Conservation (phyloP, 1,140 invertebrate species). For the Frieseomelitta varia region DNA sequence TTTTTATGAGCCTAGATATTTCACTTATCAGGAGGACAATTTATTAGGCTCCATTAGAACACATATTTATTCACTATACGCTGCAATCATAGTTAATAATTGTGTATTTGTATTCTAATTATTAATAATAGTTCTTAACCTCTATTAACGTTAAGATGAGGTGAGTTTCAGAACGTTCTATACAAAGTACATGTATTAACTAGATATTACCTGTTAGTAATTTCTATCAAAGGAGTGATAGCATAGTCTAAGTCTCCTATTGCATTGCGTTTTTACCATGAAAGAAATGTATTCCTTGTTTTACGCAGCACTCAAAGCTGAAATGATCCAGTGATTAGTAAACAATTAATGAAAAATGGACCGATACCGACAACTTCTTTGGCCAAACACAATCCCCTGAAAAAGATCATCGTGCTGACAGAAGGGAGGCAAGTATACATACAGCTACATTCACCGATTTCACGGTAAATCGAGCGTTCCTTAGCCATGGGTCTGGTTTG, state of each 20-base stretch:
- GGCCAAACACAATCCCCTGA: constrained; percentile 26
- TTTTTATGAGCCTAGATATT: too few species aligned
- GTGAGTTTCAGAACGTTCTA: not conserved
- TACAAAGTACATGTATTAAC: not conserved
- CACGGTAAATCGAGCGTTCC: constrained; percentile 69
- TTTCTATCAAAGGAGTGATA: not conserved
- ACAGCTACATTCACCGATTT: constrained; percentile 57
- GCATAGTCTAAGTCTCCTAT: not conserved
- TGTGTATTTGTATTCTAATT: not conserved
- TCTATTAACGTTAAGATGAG: not conserved
- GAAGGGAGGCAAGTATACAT: constrained; percentile 8
- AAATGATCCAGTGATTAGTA: not conserved
- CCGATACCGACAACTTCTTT: not conserved
- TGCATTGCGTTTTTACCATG: not conserved
- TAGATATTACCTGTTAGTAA: not conserved
- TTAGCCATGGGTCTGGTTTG: constrained; percentile 31
- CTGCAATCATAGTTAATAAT: too few species aligned
- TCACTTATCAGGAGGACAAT: too few species aligned
- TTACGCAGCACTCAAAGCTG: not conserved
- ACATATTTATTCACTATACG: not conserved
- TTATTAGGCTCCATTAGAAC: not conserved
- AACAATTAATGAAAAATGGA: constrained; percentile 30
- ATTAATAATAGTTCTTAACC: not conserved
- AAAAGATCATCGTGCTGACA: constrained; percentile 65
- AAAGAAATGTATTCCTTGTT: not conserved